These are phyloP conservation scores for Sarcophaga variegata DNA, from an alignment of 2,888 invertebrate genomes.

Conservation along the genomic window DNA sequence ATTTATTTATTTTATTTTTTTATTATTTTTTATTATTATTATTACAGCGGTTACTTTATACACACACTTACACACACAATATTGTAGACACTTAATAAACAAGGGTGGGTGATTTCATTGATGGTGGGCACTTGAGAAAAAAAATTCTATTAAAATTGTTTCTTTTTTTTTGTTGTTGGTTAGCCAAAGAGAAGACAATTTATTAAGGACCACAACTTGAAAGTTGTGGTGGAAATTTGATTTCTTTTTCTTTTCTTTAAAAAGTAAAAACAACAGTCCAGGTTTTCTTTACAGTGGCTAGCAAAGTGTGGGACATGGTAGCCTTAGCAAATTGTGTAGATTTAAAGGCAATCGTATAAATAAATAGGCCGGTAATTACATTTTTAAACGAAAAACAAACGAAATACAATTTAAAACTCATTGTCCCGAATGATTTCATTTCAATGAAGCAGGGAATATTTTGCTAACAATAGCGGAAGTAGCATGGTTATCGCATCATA, in stretches of 20 bases:
- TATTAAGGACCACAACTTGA: slow-evolving; percentile 24
- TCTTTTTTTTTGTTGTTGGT: slow-evolving; percentile 22
- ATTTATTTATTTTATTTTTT: neutral
- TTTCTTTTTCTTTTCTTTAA: neutral
- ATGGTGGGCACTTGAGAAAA: slow-evolving; percentile 84
- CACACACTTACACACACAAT: neutral
- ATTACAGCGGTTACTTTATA: slow-evolving; percentile 94
- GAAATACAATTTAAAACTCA: no score
- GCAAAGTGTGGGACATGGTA: neutral
- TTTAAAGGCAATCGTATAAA: neutral
- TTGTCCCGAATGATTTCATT: no score
- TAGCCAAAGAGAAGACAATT: slow-evolving; percentile 29
- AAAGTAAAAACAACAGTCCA: neutral
- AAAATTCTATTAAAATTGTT: slow-evolving; percentile 44
- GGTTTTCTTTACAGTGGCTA: neutral
- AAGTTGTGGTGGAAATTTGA: neutral
- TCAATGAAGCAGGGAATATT: no score
- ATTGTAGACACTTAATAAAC: slow-evolving; percentile 62
- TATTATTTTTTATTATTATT: slow-evolving; percentile 72
- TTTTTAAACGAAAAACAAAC: neutral
- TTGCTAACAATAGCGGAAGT: no score
- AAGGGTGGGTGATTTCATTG: slow-evolving; percentile 86
- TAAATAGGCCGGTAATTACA: neutral
- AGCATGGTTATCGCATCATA: no score
- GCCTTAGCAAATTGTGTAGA: neutral